Evolutionary conservation across 2,888 invertebrate genomes (phyloP).

Genomic region (Pristionchus mayeri): DNA sequence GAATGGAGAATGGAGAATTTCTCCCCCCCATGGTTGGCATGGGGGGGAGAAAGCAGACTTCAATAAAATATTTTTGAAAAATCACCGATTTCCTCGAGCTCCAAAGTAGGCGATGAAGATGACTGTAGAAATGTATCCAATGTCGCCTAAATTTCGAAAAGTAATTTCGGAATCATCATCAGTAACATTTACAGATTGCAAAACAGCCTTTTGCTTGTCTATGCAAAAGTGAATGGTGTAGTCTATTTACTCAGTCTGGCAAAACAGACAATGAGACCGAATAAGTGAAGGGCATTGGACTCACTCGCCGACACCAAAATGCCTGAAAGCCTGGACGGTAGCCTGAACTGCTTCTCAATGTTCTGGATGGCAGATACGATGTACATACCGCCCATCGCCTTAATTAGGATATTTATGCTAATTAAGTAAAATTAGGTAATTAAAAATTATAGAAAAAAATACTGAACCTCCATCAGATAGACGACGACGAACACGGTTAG

Average conservation of each 20-base stretch:
- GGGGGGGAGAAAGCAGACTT: no score
- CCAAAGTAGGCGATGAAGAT: constrained; percentile 75
- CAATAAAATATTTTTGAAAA: no score
- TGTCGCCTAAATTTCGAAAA: constrained; percentile 66
- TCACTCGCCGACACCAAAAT: constrained; percentile 74
- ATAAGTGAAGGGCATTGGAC: constrained; percentile 44
- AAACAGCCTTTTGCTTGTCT: no score
- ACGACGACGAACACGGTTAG: constrained; percentile 46
- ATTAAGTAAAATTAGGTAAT: neutral
- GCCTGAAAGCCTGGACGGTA: constrained; percentile 73
- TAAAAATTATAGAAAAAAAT: neutral
- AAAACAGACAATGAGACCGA: no score
- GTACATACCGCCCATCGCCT: constrained; percentile 58
- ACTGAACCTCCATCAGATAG: constrained; percentile 53
- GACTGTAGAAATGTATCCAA: constrained; percentile 75
- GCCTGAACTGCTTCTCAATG: constrained; percentile 75
- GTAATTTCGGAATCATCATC: constrained; percentile 45
- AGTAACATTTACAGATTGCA: no score
- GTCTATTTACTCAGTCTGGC: no score
- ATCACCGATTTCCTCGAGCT: constrained; percentile 69
- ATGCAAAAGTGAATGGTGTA: no score
- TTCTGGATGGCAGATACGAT: constrained; percentile 74
- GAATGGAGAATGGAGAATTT: no score
- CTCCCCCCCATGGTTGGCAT: no score
- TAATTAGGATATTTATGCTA: neutral